Evolutionary conservation across 2,113 vertebrate genomes (phyloP).

Genomic region (Mesocricetus auratus): DNA sequence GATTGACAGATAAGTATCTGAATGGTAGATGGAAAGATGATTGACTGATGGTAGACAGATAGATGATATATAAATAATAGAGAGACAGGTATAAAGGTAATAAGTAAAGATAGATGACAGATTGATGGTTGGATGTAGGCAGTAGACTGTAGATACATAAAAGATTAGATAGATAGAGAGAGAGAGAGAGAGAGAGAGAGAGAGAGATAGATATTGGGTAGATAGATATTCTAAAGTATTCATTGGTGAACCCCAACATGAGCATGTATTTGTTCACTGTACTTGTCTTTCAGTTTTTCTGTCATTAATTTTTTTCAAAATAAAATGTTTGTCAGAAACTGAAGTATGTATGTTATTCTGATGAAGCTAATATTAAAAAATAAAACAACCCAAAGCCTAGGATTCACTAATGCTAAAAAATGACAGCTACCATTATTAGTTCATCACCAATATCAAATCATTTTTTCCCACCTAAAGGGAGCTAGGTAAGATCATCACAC

Average conservation of each 20-base stretch:
- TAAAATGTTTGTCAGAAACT: background rate
- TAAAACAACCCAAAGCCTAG: background rate
- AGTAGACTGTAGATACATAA: background rate
- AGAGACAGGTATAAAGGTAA: no score
- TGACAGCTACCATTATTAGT: constrained; percentile 1
- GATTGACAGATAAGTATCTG: background rate
- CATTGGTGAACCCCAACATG: background rate
- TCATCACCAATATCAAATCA: background rate
- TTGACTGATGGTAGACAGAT: background rate
- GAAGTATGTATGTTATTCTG: background rate
- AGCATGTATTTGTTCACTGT: background rate
- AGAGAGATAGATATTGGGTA: background rate
- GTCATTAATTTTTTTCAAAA: constrained; percentile 10
- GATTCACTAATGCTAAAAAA: background rate
- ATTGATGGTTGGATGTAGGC: background rate
- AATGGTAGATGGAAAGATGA: background rate
- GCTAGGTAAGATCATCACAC: background rate
- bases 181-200: background rate
- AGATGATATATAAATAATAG: background rate
- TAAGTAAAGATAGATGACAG: background rate
- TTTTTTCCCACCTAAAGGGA: background rate
- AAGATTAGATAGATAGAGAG: background rate
- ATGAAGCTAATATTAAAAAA: constrained; percentile 43
- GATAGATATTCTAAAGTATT: background rate
- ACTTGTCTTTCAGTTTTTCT: constrained; percentile 15